These are phyloP conservation scores for Callinectes sapidus DNA, from an alignment of 2,888 invertebrate species.

Conservation along the genomic window DNA sequence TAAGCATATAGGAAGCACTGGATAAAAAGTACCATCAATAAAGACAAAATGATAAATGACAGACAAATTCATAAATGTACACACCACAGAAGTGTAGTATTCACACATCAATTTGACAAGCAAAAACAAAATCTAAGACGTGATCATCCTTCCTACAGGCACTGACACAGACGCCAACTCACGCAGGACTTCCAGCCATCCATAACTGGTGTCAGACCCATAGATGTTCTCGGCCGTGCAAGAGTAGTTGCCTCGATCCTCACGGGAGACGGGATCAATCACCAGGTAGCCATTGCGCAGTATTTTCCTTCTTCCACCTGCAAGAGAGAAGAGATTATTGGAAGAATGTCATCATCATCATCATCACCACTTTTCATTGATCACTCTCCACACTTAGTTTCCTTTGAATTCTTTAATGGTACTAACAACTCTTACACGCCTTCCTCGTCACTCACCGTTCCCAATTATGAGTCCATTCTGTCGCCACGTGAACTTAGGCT, in stretches of 20 bases:
- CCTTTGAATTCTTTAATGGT: background rate
- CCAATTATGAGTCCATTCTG: constrained; percentile 83
- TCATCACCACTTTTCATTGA: background rate
- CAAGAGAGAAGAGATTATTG: constrained; percentile 74
- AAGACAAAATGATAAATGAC: no score
- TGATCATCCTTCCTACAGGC: background rate
- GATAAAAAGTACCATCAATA: no score
- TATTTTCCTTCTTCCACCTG: constrained; percentile 87
- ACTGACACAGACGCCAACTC: constrained; percentile 75
- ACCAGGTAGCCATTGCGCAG: constrained; percentile 90
- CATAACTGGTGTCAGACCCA: constrained; percentile 90
- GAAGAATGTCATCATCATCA: background rate
- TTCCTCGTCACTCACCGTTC: constrained; percentile 38
- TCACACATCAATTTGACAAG: background rate
- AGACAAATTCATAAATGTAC: no score
- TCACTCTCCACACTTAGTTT: background rate
- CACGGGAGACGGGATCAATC: constrained; percentile 88
- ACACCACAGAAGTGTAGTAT: no score
- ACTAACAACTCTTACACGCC: background rate
- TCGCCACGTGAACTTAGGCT: constrained; percentile 91
- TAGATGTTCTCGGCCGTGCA: constrained; percentile 90
- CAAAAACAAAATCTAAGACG: background rate
- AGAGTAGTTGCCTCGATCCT: constrained; percentile 91
- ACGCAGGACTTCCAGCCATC: constrained; percentile 88
- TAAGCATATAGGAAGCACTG: no score